Evolutionary conservation across 2,797 vertebrate genomes (phyloP), one percentile per base, ranked within the genome.

Genomic region (Alcedo atthis): DNA sequence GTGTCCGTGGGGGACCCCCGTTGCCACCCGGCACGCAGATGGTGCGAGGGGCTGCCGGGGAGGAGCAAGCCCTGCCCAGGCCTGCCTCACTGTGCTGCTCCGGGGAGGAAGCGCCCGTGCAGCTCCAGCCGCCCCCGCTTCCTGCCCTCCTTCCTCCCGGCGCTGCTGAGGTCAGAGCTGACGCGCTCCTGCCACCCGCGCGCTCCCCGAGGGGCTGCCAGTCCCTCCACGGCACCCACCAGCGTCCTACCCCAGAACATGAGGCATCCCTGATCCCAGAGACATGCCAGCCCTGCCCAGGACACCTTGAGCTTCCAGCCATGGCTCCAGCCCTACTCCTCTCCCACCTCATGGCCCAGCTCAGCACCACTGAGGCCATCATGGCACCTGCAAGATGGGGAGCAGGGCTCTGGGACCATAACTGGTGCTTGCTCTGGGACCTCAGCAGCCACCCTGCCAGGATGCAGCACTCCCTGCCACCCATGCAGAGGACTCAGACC

Each of bases 21-120:
- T 4, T 0, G 0, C 35, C 4, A 1, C 12, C 28, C 24, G 1
- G 30, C 35, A 3, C 0, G 3, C 1, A 1, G 35, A 42, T n/a
- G n/a, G 37, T 8, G 53, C 3, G 11, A 76, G 20, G 45, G 8
- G 32, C 45, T 33, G 55, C 43, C 1, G 8, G 26, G 67, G 55
- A 61, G 81, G n/a, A 55, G 42, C 2, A 9, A 30, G 64, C 45
- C 30, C 54, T n/a, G 67, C 55, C 40, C 1, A 11, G 30, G 75
- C 66, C 54, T 11, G 77, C 93, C 69, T 49, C 46, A 28, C 51
- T 0, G 33, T 5, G 32, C 57, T 3, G 64, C 79, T 37, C 71
- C 1, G 8, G 80, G 74, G 87, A 93, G 95, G 95, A 96, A 95
- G 93, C 69, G 3, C 83, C 85, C 32, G 53, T 57, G 86, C 88